Evolutionary conservation across 2,113 vertebrate genomes (phyloP).

Genomic region (Hippocampus mohnikei): DNA sequence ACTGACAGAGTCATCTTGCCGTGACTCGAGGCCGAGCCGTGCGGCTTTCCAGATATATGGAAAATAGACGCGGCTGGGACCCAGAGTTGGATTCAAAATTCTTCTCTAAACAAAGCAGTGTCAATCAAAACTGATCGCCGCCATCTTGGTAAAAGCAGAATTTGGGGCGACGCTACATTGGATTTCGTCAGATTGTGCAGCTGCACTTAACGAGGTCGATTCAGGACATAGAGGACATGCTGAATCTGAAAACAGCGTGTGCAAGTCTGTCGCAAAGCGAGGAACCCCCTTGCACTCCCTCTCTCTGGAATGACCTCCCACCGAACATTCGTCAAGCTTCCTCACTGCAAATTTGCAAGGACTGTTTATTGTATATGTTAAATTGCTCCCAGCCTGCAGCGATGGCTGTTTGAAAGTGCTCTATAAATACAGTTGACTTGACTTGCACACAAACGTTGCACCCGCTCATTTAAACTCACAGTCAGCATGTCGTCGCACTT

Average conservation of each 20-base stretch:
- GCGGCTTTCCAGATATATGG: slow-evolving; percentile 10
- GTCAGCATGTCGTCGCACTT: slow-evolving; percentile 97
- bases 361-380: too few relatives aligned
- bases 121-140: slow-evolving; percentile 1
- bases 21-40: slow-evolving; percentile 13
- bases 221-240: background rate
- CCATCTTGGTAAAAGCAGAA: background rate
- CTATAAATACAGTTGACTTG: too few relatives aligned
- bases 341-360: too few relatives aligned
- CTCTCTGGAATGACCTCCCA: too few relatives aligned
- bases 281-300: background rate
- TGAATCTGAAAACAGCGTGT: too few relatives aligned
- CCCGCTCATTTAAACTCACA: slow-evolving; percentile 67
- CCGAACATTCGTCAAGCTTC: too few relatives aligned
- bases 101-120: background rate
- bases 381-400: too few relatives aligned
- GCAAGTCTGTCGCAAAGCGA: background rate
- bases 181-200: background rate
- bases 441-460: background rate
- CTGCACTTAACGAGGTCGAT: background rate
- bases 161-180: background rate
- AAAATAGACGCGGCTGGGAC: background rate
- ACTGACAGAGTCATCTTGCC: slow-evolving; percentile 22
- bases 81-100: background rate
- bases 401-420: too few relatives aligned